Evolutionary conservation across 2,113 vertebrate species (phyloP).

Genomic region (Daboia siamensis): DNA sequence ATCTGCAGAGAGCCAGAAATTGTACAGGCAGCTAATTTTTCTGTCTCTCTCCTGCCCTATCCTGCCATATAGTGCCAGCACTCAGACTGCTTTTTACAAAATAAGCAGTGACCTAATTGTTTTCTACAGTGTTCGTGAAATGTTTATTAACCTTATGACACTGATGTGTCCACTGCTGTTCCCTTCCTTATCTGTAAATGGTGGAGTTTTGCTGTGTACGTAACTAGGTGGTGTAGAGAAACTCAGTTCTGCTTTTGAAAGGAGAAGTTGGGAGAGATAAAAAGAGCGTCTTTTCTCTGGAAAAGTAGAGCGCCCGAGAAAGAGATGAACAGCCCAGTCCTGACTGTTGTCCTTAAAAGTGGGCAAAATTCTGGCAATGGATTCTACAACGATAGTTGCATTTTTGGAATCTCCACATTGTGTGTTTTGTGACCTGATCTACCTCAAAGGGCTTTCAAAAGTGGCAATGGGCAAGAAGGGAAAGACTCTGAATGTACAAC

Average conservation of each 20-base stretch:
- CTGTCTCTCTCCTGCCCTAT: not conserved
- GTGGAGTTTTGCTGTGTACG: not conserved
- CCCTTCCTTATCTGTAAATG: not conserved
- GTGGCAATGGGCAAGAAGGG: not conserved
- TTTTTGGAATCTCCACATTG: not conserved
- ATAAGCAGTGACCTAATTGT: not conserved
- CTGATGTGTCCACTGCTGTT: not conserved
- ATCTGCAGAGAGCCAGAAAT: not conserved
- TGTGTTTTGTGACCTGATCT: not conserved
- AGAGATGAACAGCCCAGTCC: not conserved
- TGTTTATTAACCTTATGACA: not conserved
- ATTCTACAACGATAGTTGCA: not conserved
- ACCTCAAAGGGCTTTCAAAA: not conserved
- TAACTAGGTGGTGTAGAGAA: not conserved
- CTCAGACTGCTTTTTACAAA: not conserved
- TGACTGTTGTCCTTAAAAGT: not conserved
- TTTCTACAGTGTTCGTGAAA: not conserved
- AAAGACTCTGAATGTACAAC: not conserved
- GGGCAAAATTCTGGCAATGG: not conserved
- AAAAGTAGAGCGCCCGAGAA: not conserved
- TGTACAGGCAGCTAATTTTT: not conserved
- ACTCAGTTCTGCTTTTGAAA: not conserved
- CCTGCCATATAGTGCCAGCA: not conserved
- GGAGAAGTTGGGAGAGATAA: not conserved
- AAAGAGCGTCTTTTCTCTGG: not conserved